Evolutionary conservation across 2,797 vertebrate species (phyloP), one percentile per base, ranked within the genome.

Genomic region (Mus caroli): DNA sequence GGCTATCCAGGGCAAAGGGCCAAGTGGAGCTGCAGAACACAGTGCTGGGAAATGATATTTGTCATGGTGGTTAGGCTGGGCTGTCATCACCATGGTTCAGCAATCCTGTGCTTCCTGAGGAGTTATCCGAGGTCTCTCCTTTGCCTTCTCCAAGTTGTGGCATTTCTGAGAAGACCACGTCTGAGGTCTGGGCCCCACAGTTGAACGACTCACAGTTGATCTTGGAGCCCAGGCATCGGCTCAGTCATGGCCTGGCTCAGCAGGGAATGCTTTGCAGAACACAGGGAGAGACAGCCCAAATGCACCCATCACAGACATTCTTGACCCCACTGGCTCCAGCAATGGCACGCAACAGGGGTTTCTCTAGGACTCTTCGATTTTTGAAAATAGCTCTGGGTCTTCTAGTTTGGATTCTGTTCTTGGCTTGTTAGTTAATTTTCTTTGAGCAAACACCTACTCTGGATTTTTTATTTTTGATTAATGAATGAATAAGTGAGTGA

Each of bases 81-180:
- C 62, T 64, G 37, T 85, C 24, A 40, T 50, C 78, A 15, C 62
- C n/a, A 31, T 31, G 43, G 20, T 62, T 76, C 26, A 6, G 40
- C 60, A 37, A 12, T 17, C 3, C 28, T 10, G 34, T 52, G 20
- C 46, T 60, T 90, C 4, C 9, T 22, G 28, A 22, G 78, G 69
- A 37, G 37, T 40, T 71, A 10, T 50, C 69, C 7, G 13, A 24
- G 60, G n/a, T 54, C 14, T 31, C 58, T 26, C 86, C 28, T 34
- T 37, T 31, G 28, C 28, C 19, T 43, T 40, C 31, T 40, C 11
- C 6, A 3, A 11, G 1, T 22, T 22, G 3, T 67, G 50, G 78
- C 19, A 69, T 43, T 91, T 91, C 94, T 90, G 78, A 87, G 96
- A 86, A 97, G 76, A 78, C 6, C 60, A 52, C 24, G 6, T 34